Evolutionary conservation across 2,113 vertebrate species (phyloP), one percentile per base, ranked within the genome.

Genomic region (Sinocyclocheilus anshuiensis): DNA sequence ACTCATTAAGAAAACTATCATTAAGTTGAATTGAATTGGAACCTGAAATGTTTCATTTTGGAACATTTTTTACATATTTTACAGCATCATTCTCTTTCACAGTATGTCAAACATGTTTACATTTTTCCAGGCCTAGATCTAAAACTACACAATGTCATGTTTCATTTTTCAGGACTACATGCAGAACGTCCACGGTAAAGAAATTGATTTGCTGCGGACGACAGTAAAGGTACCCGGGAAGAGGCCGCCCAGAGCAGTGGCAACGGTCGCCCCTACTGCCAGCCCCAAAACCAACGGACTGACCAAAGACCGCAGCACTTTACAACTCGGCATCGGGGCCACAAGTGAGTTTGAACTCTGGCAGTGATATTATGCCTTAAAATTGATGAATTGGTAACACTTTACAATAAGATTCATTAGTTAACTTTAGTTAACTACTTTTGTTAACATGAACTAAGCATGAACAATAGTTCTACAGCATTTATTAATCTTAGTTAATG

Each of bases 181-280:
- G 98, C 98, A 99, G 94, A 98, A 99, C 0, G 91, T 99, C 22
- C 98, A 99, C 0, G 98, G 98, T 63, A 99, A 99, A 90, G 97
- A 99, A 89, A 99, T 99, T 0, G 97, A 99, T 83, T 91, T 99
- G 87, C 93, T 99, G 86, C 93, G 98, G 77, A 99, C 98, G 0
- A 99, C 98, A 0, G 98, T 99, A 65, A 99, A 99, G 88, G 97
- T 99, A 0, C 98, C 98, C 0, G 98, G 98, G 83, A 99, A 99
- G 91, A 92, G 98, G 77, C 96, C 98, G 0, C 98, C 98, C 6
- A 91, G 98, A 53, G 98, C 98, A 0, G 96, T 97, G 0, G 88
- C 96, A 0, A 91, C 96, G 0, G 93, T 96, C 0, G 97, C 95
- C 2, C 95, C 96, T 13, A 91, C 96, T 0, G 95, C 97, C 1